Evolutionary conservation across 2,888 invertebrate species (phyloP).

Genomic region (Phalera bucephala): DNA sequence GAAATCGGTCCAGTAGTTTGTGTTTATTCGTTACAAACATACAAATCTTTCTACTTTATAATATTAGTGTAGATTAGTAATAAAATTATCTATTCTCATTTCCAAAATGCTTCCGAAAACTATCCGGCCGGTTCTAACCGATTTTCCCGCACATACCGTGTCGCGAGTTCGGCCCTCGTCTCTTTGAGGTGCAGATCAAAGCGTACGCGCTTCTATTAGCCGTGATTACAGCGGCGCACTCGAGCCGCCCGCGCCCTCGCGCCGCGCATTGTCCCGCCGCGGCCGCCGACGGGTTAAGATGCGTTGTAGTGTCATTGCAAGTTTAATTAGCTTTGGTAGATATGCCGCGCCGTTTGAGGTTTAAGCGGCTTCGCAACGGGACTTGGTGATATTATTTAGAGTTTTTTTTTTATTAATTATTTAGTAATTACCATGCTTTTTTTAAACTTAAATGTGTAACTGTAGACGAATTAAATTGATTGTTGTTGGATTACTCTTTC

Average conservation of each 20-base stretch:
- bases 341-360: slow-evolving; percentile 31
- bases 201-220: slow-evolving; percentile 81
- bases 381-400: background rate
- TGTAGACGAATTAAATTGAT: too few species aligned
- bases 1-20: too few species aligned
- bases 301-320: slow-evolving; percentile 68
- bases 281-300: slow-evolving; percentile 58
- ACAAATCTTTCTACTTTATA: too few species aligned
- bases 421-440: too few species aligned
- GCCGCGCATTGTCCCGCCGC: slow-evolving; percentile 53
- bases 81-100: too few species aligned
- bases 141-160: slow-evolving; percentile 26
- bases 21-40: too few species aligned
- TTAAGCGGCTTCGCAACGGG: slow-evolving; percentile 6
- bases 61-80: too few species aligned
- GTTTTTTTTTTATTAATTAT: too few species aligned
- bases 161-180: slow-evolving; percentile 65
- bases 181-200: slow-evolving; percentile 80
- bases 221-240: slow-evolving; percentile 73
- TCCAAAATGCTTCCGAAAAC: too few species aligned
- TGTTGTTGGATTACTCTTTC: too few species aligned
- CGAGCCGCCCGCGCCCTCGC: slow-evolving; percentile 32
- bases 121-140: slow-evolving; percentile 40
- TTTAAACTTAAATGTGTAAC: too few species aligned
- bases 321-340: slow-evolving; percentile 74